Conservation (phyloP, 2,888 invertebrate genomes). For the Lochmaea capreae region DNA sequence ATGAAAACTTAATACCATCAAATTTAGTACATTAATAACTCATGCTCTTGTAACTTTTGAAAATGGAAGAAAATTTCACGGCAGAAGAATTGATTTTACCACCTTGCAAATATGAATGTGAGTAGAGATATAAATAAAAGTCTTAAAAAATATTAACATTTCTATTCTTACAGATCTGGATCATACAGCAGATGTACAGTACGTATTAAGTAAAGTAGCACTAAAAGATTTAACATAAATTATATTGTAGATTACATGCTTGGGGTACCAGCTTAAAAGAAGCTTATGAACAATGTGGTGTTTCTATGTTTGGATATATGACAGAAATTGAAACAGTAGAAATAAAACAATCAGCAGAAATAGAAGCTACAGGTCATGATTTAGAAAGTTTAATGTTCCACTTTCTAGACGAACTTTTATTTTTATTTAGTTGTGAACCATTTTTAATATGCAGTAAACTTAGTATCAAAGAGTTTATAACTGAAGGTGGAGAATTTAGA, state of each 20-base stretch:
- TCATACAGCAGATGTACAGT: slow-evolving; percentile 99
- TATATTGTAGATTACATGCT: slow-evolving; percentile 79
- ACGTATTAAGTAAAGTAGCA: slow-evolving; percentile 70
- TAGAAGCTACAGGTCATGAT: slow-evolving; percentile 92
- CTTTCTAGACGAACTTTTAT: slow-evolving; percentile 94
- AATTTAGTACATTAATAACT: background rate
- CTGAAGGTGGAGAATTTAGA: slow-evolving; percentile 75
- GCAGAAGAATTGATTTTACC: slow-evolving; percentile 75
- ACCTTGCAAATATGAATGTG: slow-evolving; percentile 85
- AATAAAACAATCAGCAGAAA: slow-evolving; percentile 79
- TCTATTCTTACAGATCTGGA: slow-evolving; percentile 82
- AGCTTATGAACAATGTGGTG: slow-evolving; percentile 94
- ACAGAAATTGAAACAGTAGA: slow-evolving; percentile 89
- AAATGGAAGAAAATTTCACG: slow-evolving; percentile 62
- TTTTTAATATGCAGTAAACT: slow-evolving; percentile 89
- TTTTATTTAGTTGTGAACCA: slow-evolving; percentile 92
- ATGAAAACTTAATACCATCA: too few species aligned
- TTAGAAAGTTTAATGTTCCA: slow-evolving; percentile 88
- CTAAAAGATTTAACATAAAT: background rate
- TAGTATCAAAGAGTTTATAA: slow-evolving; percentile 87
- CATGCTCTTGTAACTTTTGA: background rate
- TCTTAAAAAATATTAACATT: slow-evolving; percentile 31
- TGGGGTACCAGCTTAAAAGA: slow-evolving; percentile 92
- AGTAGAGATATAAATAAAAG: slow-evolving; percentile 59
- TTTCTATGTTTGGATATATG: slow-evolving; percentile 99